phyloP scores from a whole-genome alignment of 2,797 vertebrate genomes.

The Merluccius polli region DNA sequence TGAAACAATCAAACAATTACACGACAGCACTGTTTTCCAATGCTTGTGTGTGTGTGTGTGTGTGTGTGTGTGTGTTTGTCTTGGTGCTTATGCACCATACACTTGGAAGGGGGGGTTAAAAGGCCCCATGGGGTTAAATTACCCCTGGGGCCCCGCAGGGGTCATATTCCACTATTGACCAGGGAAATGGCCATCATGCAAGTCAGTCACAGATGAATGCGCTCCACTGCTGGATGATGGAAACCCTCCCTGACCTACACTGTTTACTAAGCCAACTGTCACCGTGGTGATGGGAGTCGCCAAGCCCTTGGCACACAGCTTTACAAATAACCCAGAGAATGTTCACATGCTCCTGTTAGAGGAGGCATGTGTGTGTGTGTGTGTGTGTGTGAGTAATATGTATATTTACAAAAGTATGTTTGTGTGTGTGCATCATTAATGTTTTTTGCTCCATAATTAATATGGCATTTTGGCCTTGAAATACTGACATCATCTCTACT shows the following conservation, averaged over 20 bases:
- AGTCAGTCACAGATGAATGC: conserved; percentile 42
- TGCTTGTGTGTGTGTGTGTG: neutral
- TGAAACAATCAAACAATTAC: neutral
- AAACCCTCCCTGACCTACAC: conserved; percentile 40
- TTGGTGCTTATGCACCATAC: neutral
- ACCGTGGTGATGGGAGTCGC: neutral
- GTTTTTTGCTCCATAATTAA: neutral
- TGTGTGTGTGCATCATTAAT: neutral
- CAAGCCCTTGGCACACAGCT: neutral
- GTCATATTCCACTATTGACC: neutral
- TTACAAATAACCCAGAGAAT: neutral
- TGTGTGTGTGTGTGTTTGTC: neutral
- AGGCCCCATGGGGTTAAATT: too few relatives aligned
- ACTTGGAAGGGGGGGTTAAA: neutral
- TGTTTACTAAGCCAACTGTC: neutral
- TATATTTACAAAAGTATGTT: neutral
- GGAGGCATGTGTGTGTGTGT: neutral
- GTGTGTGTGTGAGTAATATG: neutral
- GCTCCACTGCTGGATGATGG: conserved; percentile 36
- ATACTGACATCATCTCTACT: neutral
- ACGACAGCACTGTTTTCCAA: neutral
- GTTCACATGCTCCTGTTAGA: neutral
- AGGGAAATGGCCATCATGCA: neutral
- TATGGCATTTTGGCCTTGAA: neutral
- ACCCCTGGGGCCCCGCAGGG: too few relatives aligned